phyloP scores from a whole-genome alignment of 1,140 invertebrate genomes.

The Drosophila sulfurigaster region DNA sequence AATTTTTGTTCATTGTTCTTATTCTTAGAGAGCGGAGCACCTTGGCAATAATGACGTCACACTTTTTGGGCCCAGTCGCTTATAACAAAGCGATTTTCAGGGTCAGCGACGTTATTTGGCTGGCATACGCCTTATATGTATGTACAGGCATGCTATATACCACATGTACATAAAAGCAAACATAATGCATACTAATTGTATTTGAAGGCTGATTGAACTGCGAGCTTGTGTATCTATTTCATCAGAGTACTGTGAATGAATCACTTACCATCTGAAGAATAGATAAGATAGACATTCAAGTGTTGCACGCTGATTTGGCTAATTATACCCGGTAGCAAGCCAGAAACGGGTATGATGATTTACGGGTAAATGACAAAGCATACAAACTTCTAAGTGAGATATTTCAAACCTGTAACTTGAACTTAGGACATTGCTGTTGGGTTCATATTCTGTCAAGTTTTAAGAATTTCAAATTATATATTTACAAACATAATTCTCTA shows the following conservation, averaged over 20 bases:
- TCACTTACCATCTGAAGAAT: conserved; percentile 3
- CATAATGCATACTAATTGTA: conserved; percentile 60
- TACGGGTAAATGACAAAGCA: neutral
- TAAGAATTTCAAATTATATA: too few relatives aligned
- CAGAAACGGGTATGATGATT: neutral
- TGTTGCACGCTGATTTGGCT: conserved; percentile 4
- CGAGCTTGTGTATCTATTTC: conserved; percentile 51
- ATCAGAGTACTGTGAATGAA: conserved; percentile 50
- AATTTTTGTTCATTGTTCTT: conserved; percentile 40
- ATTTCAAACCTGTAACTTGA: too few relatives aligned
- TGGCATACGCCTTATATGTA: conserved; percentile 15
- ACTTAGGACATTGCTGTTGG: too few relatives aligned
- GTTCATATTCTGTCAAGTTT: too few relatives aligned
- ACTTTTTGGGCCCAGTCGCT: conserved; percentile 20
- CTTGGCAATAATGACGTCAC: conserved; percentile 66
- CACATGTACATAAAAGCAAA: conserved; percentile 17
- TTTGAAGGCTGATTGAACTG: conserved; percentile 52
- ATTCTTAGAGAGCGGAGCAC: conserved; percentile 40
- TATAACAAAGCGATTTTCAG: conserved; percentile 60
- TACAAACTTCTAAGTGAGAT: too few relatives aligned
- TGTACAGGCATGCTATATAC: neutral
- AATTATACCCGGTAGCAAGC: neutral
- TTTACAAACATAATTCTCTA: too few relatives aligned
- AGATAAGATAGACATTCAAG: conserved; percentile 56
- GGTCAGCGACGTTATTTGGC: conserved; percentile 46